phyloP scores from a whole-genome alignment of 2,888 invertebrate genomes.

The Sipha maydis region DNA sequence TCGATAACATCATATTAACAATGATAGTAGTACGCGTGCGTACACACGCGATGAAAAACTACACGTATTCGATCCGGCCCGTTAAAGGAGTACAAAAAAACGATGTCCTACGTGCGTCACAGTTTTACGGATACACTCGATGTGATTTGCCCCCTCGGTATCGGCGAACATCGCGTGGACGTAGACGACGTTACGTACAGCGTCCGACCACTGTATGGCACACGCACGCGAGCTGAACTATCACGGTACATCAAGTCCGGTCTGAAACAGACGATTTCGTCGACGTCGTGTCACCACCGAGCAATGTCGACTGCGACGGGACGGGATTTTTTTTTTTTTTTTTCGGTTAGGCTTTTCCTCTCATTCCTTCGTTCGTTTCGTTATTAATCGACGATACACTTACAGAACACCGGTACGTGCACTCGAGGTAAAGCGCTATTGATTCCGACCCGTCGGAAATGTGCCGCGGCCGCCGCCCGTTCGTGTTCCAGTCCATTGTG shows the following conservation, averaged over 20 bases:
- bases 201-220: too few species aligned
- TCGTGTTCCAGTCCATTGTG: neutral
- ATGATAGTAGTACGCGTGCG: neutral
- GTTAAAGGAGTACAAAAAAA: neutral
- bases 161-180: neutral
- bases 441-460: neutral
- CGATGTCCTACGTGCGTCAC: too few species aligned
- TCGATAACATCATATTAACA: neutral
- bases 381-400: neutral
- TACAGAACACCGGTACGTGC: neutral
- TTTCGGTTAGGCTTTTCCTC: too few species aligned
- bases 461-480: neutral
- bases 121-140: too few species aligned
- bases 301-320: too few species aligned
- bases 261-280: neutral
- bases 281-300: neutral
- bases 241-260: neutral
- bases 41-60: conserved; percentile 7
- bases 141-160: neutral
- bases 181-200: too few species aligned
- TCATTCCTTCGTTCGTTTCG: too few species aligned
- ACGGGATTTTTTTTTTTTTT: neutral
- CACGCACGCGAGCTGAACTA: neutral
- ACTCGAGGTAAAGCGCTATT: neutral
- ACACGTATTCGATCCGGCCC: conserved; percentile 5